Percentiles rank a stretch among this genome's conserved stretches.
These are phyloP conservation scores for Meteorus colon DNA, from an alignment of 2,888 invertebrate species.

Conservation along the genomic window DNA sequence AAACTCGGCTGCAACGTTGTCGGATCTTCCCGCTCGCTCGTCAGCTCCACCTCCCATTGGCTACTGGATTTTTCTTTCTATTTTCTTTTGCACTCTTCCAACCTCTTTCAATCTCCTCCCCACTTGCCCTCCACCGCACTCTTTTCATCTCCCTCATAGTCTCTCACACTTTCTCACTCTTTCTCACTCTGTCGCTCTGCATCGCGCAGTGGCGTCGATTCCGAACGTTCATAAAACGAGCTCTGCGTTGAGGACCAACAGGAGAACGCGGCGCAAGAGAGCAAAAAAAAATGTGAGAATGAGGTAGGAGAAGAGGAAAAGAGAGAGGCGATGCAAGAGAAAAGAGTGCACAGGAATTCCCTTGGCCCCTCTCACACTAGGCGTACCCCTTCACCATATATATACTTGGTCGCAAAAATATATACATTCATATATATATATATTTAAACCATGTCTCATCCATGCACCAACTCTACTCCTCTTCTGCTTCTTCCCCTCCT, in stretches of 20 bases:
- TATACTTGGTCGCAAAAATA: slow-evolving; percentile 28
- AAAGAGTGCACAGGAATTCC: slow-evolving; percentile 64
- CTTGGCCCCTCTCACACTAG: slow-evolving; percentile 52
- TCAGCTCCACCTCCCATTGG: slow-evolving; percentile 59
- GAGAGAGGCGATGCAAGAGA: slow-evolving; percentile 31
- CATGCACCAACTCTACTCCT: slow-evolving; percentile 58
- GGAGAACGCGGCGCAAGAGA: slow-evolving; percentile 31
- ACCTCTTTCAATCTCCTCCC: slow-evolving; percentile 43
- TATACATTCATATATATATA: background rate
- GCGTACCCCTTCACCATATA: slow-evolving; percentile 50
- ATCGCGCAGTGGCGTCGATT: slow-evolving; percentile 48
- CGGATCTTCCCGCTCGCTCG: slow-evolving; percentile 68
- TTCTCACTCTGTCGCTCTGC: slow-evolving; percentile 8
- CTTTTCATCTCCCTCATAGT: slow-evolving; percentile 29
- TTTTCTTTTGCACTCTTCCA: slow-evolving; percentile 51
- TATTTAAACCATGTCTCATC: slow-evolving; percentile 50
- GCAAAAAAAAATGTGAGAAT: slow-evolving; percentile 31
- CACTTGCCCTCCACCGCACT: slow-evolving; percentile 24
- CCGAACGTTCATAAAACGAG: slow-evolving; percentile 57
- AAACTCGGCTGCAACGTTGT: slow-evolving; percentile 70
- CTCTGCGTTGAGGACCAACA: slow-evolving; percentile 47
- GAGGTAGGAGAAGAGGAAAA: slow-evolving; percentile 29
- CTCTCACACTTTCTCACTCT: slow-evolving; percentile 9
- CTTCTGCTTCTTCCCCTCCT: slow-evolving; percentile 45
- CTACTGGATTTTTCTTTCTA: slow-evolving; percentile 66